A percentile compares a stretch with the other conserved stretches of the same genome.
Conservation (phyloP, 2,113 vertebrate genomes). For the Mormyrus iriodes region DNA sequence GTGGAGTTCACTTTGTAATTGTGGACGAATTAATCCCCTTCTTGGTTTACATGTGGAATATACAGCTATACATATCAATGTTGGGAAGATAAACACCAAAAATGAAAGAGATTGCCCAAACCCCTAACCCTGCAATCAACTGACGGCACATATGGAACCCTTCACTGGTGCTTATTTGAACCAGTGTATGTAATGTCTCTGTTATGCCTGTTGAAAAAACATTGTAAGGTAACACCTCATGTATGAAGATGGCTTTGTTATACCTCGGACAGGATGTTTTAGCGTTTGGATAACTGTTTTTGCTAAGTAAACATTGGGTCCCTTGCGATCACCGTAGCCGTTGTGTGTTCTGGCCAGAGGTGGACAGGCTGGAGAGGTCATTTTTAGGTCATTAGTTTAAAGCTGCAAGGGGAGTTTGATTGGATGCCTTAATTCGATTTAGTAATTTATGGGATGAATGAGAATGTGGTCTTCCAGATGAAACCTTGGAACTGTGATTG, state of each 20-base stretch:
- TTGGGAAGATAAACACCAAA: neutral
- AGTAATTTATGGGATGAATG: neutral
- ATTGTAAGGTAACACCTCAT: neutral
- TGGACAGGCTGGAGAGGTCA: neutral
- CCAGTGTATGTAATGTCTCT: neutral
- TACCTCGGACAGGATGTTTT: neutral
- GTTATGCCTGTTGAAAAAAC: conserved; percentile 8
- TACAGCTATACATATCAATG: neutral
- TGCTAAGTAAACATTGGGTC: neutral
- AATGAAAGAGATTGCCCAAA: neutral
- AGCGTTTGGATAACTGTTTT: neutral
- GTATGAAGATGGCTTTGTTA: neutral
- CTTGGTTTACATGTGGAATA: neutral
- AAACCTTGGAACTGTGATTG: neutral
- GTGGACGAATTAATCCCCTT: neutral
- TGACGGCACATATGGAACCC: neutral
- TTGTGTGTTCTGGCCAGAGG: neutral
- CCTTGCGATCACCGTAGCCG: neutral
- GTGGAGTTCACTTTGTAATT: neutral
- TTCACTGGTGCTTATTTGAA: neutral
- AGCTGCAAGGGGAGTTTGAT: neutral
- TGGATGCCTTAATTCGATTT: neutral
- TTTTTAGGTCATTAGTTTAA: neutral
- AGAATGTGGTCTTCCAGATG: neutral
- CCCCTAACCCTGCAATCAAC: neutral